Evolutionary conservation across 2,113 vertebrate genomes (phyloP), one percentile per base, ranked within the genome.

Genomic region (Malurus cyaneus): DNA sequence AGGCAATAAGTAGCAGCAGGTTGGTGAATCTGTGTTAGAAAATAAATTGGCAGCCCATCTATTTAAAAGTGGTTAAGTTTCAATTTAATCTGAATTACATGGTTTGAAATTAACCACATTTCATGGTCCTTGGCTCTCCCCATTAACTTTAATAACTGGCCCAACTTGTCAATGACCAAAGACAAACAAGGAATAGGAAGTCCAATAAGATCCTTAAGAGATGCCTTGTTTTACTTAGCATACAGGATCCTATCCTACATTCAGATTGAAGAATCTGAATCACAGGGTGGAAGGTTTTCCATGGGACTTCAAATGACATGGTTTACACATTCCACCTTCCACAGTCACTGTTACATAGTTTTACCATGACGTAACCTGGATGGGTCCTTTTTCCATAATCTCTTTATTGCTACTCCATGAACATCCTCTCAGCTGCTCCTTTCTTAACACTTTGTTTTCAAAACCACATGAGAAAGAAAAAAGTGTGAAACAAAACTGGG

Each of bases 71-170:
- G 54, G 80, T 97, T 93, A 97, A 93, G 67, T 97, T 98, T 97
- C 87, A 94, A 96, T 96, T 97, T 64, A 94, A 96, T 95, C 88
- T 97, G 96, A 97, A 97, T 96, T 96, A 97, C 67, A 92, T 89
- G 80, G 92, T 96, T 96, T 96, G 82, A 97, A 97, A 97, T 97
- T 80, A 96, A 91, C 86, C 42, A 47, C 72, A 70, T 92, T 94
- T 95, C 88, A 88, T 28, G 36, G 88, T 70, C 88, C 71, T 92
- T 26, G 82, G 32, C 88, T 77, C 29, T 60, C 89, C 87, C 61
- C 92, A 93, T 78, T 66, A 96, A 61, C 64, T 94, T 86, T 81
- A 97, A 96, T 92, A 97, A 61, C 77, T 88, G 41, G 60, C 84
- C 65, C 71, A 92, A 83, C 57, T 69, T 94, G 36, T 81, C 96